Conservation (phyloP, 2,113 vertebrate genomes). For the Arvicanthis niloticus region DNA sequence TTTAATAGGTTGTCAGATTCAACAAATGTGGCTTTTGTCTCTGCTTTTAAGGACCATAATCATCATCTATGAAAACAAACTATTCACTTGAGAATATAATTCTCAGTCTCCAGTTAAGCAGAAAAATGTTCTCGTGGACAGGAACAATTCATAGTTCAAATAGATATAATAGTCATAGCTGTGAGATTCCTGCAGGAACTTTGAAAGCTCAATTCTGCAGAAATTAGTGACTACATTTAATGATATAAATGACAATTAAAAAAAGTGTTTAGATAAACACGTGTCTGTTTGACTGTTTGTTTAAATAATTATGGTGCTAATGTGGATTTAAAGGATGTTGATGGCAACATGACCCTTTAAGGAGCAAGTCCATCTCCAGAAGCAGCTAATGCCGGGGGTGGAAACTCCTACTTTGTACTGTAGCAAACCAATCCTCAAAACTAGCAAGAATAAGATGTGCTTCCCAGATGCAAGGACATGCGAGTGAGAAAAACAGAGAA, state of each 20-base stretch:
- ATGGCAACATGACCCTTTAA: constrained; percentile 27
- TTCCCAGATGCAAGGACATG: constrained; percentile 52
- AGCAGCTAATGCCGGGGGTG: neutral
- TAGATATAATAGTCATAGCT: constrained; percentile 17
- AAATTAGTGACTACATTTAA: constrained; percentile 63
- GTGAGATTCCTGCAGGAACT: constrained; percentile 8
- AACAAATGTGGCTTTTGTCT: constrained; percentile 63
- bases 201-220: constrained; percentile 25
- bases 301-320: constrained; percentile 54
- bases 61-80: constrained; percentile 61
- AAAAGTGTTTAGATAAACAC: neutral
- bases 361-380: constrained; percentile 55
- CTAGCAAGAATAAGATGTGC: neutral
- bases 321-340: constrained; percentile 51
- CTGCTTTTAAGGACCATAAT: constrained; percentile 42
- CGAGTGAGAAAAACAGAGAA: constrained; percentile 3
- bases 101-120: constrained; percentile 44
- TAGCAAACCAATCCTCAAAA: constrained; percentile 67
- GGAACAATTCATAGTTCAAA: constrained; percentile 49
- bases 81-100: constrained; percentile 57
- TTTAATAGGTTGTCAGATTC: constrained; percentile 26
- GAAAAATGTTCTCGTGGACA: constrained; percentile 29
- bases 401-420: constrained; percentile 71
- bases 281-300: constrained; percentile 65
- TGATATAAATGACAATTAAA: constrained; percentile 58